Evolutionary conservation across 2,888 invertebrate species (phyloP).

Genomic region (Drosophila pegasa): DNA sequence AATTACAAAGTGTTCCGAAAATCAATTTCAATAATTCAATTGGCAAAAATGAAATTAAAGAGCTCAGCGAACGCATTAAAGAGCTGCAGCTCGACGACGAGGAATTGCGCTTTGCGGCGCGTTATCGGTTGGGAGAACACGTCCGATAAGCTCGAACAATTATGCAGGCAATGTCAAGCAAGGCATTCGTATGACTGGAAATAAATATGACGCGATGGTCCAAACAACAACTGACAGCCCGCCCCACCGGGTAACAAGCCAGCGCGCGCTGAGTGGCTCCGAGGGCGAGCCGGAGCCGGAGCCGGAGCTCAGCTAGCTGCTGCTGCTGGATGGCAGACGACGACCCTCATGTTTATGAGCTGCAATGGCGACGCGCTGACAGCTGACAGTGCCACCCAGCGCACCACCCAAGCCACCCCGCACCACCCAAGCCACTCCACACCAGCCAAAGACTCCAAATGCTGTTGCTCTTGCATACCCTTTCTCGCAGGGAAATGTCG

Average conservation of each 20-base stretch:
- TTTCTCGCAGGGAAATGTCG: background rate
- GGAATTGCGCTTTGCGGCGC: conserved; percentile 11
- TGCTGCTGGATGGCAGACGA: too few species aligned
- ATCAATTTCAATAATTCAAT: background rate
- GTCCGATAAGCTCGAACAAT: conserved; percentile 27
- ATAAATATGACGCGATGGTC: conserved; percentile 56
- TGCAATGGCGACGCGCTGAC: conserved; percentile 72
- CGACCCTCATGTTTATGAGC: conserved; percentile 57
- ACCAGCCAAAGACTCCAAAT: conserved; percentile 11
- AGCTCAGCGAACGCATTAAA: too few species aligned
- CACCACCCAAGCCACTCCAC: too few species aligned
- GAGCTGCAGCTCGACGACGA: too few species aligned
- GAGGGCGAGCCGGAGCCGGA: too few species aligned
- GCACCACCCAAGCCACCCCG: too few species aligned
- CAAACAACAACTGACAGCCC: conserved; percentile 60
- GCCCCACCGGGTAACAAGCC: conserved; percentile 1
- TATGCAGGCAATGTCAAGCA: conserved; percentile 51
- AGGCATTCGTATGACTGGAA: conserved; percentile 34
- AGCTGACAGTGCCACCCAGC: conserved; percentile 52
- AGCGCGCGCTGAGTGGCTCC: conserved; percentile 21
- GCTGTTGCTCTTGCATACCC: conserved; percentile 9
- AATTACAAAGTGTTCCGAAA: conserved; percentile 18
- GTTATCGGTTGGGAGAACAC: conserved; percentile 12
- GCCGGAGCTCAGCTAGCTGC: too few species aligned
- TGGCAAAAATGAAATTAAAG: background rate